Evolutionary conservation across 2,797 vertebrate species (phyloP).

Genomic region (Paedocypris micromegethes): DNA sequence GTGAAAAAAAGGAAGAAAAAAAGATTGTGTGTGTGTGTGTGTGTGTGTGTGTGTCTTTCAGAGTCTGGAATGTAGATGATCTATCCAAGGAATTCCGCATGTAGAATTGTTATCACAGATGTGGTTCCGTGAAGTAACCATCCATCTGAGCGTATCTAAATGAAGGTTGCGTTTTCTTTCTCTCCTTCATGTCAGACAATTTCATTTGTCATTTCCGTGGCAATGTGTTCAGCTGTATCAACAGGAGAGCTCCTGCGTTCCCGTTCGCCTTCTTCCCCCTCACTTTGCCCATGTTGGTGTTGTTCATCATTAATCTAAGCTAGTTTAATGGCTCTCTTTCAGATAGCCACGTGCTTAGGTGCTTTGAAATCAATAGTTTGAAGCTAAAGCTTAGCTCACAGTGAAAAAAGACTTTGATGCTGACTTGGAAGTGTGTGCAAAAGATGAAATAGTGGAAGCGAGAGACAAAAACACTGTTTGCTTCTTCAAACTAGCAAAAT

Average conservation of each 20-base stretch:
- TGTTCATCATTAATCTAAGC: conserved; percentile 57
- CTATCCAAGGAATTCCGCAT: conserved; percentile 19
- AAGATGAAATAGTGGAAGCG: not conserved
- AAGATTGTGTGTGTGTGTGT: not conserved
- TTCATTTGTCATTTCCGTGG: conserved; percentile 35
- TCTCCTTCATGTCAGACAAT: conserved; percentile 32
- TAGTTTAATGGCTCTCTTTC: conserved; percentile 55
- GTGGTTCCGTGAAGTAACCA: conserved; percentile 30
- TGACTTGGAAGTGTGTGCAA: conserved; percentile 4
- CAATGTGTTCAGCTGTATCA: conserved; percentile 39
- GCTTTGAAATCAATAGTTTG: conserved; percentile 57
- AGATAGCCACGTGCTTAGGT: conserved; percentile 52
- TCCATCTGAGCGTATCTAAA: conserved; percentile 23
- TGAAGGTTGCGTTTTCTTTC: conserved; percentile 25
- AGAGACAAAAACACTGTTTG: no score
- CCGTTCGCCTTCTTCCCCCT: conserved; percentile 8
- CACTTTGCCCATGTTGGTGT: conserved; percentile 29
- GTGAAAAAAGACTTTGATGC: conserved; percentile 33
- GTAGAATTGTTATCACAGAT: conserved; percentile 34
- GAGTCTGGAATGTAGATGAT: conserved; percentile 33
- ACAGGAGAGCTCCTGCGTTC: conserved; percentile 23
- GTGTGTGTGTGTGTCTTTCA: conserved; percentile 9
- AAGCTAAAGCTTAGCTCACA: conserved; percentile 32
- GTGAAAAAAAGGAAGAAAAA: conserved; percentile 8
- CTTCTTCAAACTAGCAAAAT: no score